A percentile compares a stretch with the other conserved stretches of the same genome.
Evolutionary conservation across 2,888 invertebrate genomes (phyloP).

Genomic region (Chelonus formosanus): DNA sequence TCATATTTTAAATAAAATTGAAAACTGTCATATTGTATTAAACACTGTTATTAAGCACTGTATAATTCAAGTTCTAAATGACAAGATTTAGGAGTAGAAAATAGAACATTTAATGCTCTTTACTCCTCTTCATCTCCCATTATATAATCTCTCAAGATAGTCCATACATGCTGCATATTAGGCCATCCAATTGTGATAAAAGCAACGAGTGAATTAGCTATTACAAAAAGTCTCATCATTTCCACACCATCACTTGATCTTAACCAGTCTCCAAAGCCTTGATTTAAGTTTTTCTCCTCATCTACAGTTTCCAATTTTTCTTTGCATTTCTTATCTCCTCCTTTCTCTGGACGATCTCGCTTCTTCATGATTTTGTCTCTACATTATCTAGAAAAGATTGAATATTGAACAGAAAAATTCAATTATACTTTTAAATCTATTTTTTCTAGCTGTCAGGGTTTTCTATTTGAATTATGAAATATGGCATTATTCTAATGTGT

Average conservation of each 20-base stretch:
- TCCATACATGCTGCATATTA: slow-evolving; percentile 71
- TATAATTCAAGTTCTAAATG: too few species aligned
- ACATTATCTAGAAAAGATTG: slow-evolving; percentile 28
- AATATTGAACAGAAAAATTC: too few species aligned
- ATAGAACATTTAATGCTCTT: neutral
- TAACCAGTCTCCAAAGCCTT: slow-evolving; percentile 61
- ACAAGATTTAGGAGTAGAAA: neutral
- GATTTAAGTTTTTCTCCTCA: slow-evolving; percentile 56
- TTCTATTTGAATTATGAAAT: too few species aligned
- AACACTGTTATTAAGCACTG: too few species aligned
- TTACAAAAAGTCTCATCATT: slow-evolving; percentile 82
- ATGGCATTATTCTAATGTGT: too few species aligned
- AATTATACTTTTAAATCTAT: too few species aligned
- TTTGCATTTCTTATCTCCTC: slow-evolving; percentile 34
- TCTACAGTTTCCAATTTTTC: slow-evolving; percentile 41
- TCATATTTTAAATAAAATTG: slow-evolving; percentile 4
- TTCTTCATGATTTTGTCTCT: slow-evolving; percentile 49
- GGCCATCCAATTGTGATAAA: slow-evolving; percentile 80
- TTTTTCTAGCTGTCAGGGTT: too few species aligned
- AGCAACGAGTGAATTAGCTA: slow-evolving; percentile 78
- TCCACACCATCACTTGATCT: slow-evolving; percentile 73
- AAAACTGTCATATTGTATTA: neutral
- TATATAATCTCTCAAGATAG: slow-evolving; percentile 64
- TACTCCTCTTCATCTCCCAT: slow-evolving; percentile 48
- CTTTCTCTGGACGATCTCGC: slow-evolving; percentile 43